These are phyloP conservation scores for Lynx canadensis DNA, from an alignment of 2,113 vertebrate species.

Conservation along the genomic window DNA sequence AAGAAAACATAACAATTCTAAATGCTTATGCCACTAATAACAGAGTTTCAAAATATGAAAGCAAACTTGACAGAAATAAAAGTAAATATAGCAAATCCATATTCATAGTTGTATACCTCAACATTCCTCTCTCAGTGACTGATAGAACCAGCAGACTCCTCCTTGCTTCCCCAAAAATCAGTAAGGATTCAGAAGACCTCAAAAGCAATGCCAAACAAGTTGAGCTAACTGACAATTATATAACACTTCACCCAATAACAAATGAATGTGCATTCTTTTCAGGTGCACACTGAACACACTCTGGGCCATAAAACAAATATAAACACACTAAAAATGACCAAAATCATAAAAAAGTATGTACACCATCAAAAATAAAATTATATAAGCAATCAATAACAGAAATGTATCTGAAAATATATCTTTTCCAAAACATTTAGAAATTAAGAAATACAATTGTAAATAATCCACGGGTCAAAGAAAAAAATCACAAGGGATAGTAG, in stretches of 20 bases:
- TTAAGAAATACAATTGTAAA: slow-evolving; percentile 11
- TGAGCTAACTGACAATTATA: slow-evolving; percentile 3
- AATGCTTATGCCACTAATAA: not conserved
- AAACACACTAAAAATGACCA: not conserved
- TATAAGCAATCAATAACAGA: not conserved
- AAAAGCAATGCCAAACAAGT: not conserved
- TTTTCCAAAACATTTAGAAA: slow-evolving; percentile 30
- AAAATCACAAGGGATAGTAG: not conserved
- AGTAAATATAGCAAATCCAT: not conserved
- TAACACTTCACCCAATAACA: not conserved
- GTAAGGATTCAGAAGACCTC: not conserved
- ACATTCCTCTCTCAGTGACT: not conserved
- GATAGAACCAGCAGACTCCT: not conserved
- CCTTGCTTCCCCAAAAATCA: not conserved
- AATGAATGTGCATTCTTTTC: not conserved
- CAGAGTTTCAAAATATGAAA: not conserved
- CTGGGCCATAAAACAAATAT: slow-evolving; percentile 1
- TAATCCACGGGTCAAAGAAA: not conserved
- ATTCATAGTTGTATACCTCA: not conserved
- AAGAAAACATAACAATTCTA: not conserved
- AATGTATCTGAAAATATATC: not conserved
- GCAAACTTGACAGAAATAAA: slow-evolving; percentile 24
- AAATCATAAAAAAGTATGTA: not conserved
- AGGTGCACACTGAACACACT: not conserved
- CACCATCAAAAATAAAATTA: not conserved